A percentile compares a stretch with the other conserved stretches of the same genome.
These are phyloP conservation scores for Petromus typicus DNA, from an alignment of 2,113 vertebrate genomes.

Conservation along the genomic window DNA sequence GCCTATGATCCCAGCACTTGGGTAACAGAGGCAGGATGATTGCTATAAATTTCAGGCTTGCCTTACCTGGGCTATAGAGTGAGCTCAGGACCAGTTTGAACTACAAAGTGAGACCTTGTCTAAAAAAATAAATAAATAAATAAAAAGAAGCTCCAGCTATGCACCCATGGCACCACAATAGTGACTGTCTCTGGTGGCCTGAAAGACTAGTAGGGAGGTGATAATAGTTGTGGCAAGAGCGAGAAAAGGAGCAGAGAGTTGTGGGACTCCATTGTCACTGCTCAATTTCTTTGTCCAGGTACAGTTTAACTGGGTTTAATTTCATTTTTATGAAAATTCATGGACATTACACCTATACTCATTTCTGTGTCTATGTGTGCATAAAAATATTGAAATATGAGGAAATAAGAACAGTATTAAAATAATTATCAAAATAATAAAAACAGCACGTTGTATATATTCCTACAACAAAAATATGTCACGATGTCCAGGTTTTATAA, in stretches of 20 bases:
- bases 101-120: no score
- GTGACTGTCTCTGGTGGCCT: not conserved
- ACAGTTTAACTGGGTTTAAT: not conserved
- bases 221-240: rapidly evolving
- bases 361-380: not conserved
- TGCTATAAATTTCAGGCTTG: no score
- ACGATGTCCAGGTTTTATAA: not conserved
- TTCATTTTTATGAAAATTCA: not conserved
- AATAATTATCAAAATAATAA: no score
- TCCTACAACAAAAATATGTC: not conserved
- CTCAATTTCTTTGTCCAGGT: not conserved
- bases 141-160: no score
- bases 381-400: not conserved
- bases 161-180: not conserved
- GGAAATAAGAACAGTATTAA: no score
- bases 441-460: not conserved
- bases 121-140: no score
- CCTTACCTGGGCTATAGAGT: no score
- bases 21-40: no score
- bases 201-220: not conserved
- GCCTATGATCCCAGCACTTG: no score
- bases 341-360: not conserved
- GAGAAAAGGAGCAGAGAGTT: not conserved
- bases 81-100: no score
- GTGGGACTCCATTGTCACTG: no score